Evolutionary conservation across 1,140 invertebrate species (phyloP).

Genomic region (Drosophila prosaltans): DNA sequence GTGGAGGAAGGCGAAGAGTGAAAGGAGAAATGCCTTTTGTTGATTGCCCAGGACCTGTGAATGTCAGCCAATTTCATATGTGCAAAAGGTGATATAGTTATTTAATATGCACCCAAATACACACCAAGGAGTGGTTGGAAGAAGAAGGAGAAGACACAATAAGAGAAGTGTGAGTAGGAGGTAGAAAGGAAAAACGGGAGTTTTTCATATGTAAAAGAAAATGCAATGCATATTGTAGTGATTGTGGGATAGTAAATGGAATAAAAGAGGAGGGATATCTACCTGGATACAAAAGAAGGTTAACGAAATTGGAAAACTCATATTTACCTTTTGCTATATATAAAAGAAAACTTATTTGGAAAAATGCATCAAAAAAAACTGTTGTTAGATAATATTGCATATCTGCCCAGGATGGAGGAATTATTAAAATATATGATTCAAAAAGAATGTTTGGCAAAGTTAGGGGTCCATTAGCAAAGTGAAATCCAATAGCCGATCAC

Average conservation of each 20-base stretch:
- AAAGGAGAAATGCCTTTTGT: constrained; percentile 31
- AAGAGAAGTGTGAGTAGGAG: constrained; percentile 13
- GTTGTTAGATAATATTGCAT: background rate
- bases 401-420: too few species aligned
- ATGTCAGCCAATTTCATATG: constrained; percentile 57
- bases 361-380: background rate
- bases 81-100: constrained; percentile 50
- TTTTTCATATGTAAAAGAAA: constrained; percentile 15
- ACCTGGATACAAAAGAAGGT: background rate
- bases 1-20: background rate
- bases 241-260: background rate
- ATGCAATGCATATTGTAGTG: constrained; percentile 13
- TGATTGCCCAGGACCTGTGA: constrained; percentile 55
- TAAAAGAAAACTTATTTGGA: background rate
- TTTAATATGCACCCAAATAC: constrained; percentile 57
- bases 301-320: background rate
- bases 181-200: constrained; percentile 5
- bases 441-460: too few species aligned
- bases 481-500: too few species aligned
- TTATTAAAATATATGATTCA: too few species aligned
- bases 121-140: background rate
- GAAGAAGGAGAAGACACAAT: background rate
- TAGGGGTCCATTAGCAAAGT: too few species aligned
- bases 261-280: background rate
- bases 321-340: background rate